Evolutionary conservation across 2,888 invertebrate species (phyloP), one percentile per base, ranked within the genome.

Genomic region (Stegana nigrithorax): DNA sequence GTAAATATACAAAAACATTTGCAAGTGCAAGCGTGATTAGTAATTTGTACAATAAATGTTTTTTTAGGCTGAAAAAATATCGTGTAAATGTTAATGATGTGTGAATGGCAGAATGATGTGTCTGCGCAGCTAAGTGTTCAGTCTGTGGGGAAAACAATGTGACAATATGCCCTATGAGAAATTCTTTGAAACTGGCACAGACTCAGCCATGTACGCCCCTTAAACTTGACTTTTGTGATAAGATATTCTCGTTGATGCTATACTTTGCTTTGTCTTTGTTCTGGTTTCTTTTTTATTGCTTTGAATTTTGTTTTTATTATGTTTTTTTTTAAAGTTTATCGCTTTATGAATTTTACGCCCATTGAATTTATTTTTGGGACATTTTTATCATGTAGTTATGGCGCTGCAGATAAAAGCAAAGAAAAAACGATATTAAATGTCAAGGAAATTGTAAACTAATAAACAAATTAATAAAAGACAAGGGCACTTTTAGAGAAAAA

Each of bases 21-120:
- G 78, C 72, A 78, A 83, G 73, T 73, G 80, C 73, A 77, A 81
- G 72, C 73, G 64, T 64, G 82, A 81, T 82, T 82, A 82, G 80
- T 81, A 70, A 72, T 69, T 69, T 68, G 69, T 45, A 14, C 14
- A 2, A 14, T 14, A 39, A 14, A 39, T 2, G 17, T 39, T 39
- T 39, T 39, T 39, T 8, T 39, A 39, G n/a, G 32, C 32, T 32
- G 32, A n/a, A 6, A 39, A 39, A 8, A 5, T 39, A n/a, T 39
- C n/a, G 39, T 39, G 39, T 39, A 39, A 14, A 7, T 29, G 29
- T 29, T n/a, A n/a, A 29, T 29, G 6, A 7, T 39, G 39, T 39
- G 39, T 14, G n/a, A n/a, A n/a, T n/a, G n/a, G n/a, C n/a, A n/a
- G n/a, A n/a, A n/a, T n/a, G n/a, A n/a, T n/a, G n/a, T n/a, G n/a